Evolutionary conservation across 53 echinoderm and acorn worm genomes (phyloP), one percentile per base, ranked within the genome.

Genomic region (Paracentrotus lividus): DNA sequence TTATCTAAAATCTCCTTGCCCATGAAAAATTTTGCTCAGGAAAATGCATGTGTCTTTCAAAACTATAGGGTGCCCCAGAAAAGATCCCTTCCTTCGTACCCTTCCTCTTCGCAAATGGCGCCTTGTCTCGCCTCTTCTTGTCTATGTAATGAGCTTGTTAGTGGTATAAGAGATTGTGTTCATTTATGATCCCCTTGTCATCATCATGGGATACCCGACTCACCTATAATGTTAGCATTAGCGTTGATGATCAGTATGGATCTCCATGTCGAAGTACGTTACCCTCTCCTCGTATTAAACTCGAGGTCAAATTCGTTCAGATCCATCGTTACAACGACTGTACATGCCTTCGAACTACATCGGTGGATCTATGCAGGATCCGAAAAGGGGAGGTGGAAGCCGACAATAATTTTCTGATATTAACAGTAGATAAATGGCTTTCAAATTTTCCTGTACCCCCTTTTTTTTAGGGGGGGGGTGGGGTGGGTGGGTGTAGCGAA

Each of bases 221-320:
- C 81, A 81, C 49, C 81, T 81, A 10, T 7, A n/a, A n/a, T n/a
- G n/a, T n/a, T n/a, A n/a, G 43, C 21, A 38, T 49, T 44, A 29
- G 32, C n/a, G 32, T 33, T 29, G 67, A 67, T 67, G 81, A 81
- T 81, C 81, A 47, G 23, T 23, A n/a, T 23, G 67, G 67, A 67
- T 67, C n/a, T 81, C 81, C 43, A 24, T 67, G 49, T 56, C 26
- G 86, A 86, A 86, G 86, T 86, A 54, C 86, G n/a, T 86, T 86
- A 49, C 52, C 86, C 86, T 54, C 55, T 53, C 56, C 24, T 54
- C n/a, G n/a, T n/a, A n/a, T n/a, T n/a, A 33, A 66, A 67, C 54
- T 52, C 29, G 54, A 86, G 86, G 86, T 86, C 86, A 86, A 18
- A 53, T 86, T 53, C 86, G 86, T 86, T 86, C 54, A 86, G 1